Conservation (phyloP, 1,140 invertebrate genomes). For the Caenorhabditis inopinata region DNA sequence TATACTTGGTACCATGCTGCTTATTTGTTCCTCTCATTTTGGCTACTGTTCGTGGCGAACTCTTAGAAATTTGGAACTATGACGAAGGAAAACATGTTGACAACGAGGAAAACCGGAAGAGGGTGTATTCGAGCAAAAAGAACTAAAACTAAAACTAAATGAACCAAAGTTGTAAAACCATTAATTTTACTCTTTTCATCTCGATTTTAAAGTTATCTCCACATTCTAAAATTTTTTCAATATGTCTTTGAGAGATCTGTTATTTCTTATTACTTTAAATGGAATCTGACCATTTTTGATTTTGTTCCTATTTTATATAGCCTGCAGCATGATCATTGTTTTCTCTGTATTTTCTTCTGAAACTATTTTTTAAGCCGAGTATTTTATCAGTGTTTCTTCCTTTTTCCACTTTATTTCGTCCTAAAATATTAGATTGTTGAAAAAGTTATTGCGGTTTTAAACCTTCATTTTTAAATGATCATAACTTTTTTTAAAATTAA, state of each 20-base stretch:
- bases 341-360: not conserved
- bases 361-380: constrained; percentile 14
- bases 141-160: constrained; percentile 48
- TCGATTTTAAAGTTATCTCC: too few relatives aligned
- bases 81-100: constrained; percentile 61
- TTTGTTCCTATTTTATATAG: not conserved
- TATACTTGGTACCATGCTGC: constrained; percentile 96
- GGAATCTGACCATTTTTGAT: not conserved
- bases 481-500: too few relatives aligned
- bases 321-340: not conserved
- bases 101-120: constrained; percentile 48
- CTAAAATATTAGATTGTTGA: too few relatives aligned
- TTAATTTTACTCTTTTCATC: not conserved
- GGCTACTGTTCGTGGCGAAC: constrained; percentile 84
- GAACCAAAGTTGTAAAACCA: not conserved
- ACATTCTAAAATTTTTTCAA: too few relatives aligned
- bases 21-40: constrained; percentile 82
- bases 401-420: not conserved
- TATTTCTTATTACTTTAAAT: too few relatives aligned
- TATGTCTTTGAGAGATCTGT: too few relatives aligned
- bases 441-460: too few relatives aligned
- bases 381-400: not conserved
- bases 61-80: constrained; percentile 62
- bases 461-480: too few relatives aligned
- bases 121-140: constrained; percentile 47